These are phyloP conservation scores for Pachypanchax playfairii DNA, from an alignment of 2,113 vertebrate genomes.

Conservation along the genomic window DNA sequence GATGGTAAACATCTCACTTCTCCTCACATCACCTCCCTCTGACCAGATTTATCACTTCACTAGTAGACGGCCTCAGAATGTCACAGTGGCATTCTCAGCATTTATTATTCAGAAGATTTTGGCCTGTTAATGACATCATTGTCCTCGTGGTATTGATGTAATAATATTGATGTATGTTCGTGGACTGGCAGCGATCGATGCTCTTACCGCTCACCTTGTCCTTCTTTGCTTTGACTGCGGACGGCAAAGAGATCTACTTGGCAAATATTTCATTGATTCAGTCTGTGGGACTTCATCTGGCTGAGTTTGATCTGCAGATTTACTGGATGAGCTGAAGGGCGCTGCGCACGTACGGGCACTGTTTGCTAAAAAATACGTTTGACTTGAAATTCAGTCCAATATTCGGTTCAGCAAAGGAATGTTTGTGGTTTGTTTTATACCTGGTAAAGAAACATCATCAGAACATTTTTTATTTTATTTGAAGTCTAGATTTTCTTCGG, in stretches of 20 bases:
- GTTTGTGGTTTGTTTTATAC: background rate
- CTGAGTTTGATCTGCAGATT: conserved; percentile 42
- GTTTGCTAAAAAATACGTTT: background rate
- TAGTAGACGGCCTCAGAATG: background rate
- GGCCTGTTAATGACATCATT: background rate
- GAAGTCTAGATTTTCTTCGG: too few species aligned
- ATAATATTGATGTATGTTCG: conserved; percentile 25
- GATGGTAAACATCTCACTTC: conserved; percentile 78
- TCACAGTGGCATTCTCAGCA: background rate
- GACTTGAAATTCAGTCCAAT: background rate
- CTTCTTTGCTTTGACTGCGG: conserved; percentile 18
- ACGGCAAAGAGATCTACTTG: conserved; percentile 39
- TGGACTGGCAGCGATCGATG: conserved; percentile 51
- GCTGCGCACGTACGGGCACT: background rate
- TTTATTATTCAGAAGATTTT: background rate
- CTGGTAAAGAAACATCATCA: too few species aligned
- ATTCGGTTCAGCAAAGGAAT: background rate
- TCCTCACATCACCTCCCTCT: background rate
- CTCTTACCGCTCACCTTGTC: conserved; percentile 60
- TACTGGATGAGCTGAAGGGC: conserved; percentile 32
- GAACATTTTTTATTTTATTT: too few species aligned
- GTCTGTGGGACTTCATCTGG: conserved; percentile 22
- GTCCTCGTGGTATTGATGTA: conserved; percentile 37
- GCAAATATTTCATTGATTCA: conserved; percentile 45
- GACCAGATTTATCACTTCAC: background rate